Evolutionary conservation across 2,113 vertebrate genomes (phyloP).

Genomic region (Mionectes macconnelli): DNA sequence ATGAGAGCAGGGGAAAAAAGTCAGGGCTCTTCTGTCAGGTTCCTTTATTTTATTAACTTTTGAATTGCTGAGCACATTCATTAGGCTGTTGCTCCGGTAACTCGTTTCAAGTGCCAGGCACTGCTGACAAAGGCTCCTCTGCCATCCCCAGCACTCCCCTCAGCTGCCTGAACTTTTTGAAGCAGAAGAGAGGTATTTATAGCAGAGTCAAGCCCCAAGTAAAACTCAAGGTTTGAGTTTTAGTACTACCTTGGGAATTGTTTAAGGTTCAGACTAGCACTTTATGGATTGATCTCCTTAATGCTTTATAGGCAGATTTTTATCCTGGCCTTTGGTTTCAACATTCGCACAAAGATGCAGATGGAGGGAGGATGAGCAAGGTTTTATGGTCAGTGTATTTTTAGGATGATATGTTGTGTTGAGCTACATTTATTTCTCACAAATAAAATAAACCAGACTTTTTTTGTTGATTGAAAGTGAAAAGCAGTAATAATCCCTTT

Average conservation of each 20-base stretch:
- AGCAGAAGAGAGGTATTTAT: not conserved
- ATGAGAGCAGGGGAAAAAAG: not conserved
- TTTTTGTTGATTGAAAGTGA: not conserved
- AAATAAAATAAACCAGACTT: not conserved
- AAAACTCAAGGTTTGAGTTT: not conserved
- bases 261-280: not conserved
- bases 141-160: not conserved
- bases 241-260: not conserved
- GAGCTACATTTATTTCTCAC: not conserved
- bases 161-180: not conserved
- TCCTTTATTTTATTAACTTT: slow-evolving; percentile 28
- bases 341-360: not conserved
- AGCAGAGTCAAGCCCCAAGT: not conserved
- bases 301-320: not conserved
- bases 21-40: not conserved
- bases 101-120: not conserved
- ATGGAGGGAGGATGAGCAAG: not conserved
- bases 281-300: not conserved
- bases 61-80: not conserved
- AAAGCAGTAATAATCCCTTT: not conserved
- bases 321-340: not conserved
- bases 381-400: slow-evolving; percentile 1
- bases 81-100: not conserved
- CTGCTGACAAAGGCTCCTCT: not conserved
- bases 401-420: not conserved